Evolutionary conservation across 2,888 invertebrate genomes (phyloP).

Genomic region (Schizotus pectinicornis): DNA sequence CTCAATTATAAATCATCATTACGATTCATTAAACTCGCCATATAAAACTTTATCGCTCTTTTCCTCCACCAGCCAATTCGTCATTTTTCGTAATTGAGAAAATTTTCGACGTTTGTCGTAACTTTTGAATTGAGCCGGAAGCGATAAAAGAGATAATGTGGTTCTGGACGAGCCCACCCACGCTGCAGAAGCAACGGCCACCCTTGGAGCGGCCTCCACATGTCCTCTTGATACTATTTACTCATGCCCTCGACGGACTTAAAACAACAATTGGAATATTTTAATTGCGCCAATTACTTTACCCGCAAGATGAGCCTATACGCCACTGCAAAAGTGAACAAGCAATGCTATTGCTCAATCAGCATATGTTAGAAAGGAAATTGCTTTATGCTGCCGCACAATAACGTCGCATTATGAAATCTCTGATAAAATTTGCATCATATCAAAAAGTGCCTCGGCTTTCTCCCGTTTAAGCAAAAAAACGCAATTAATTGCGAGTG

Average conservation of each 20-base stretch:
- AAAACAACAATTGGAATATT: too few species aligned
- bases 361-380: slow-evolving; percentile 23
- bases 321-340: slow-evolving; percentile 1
- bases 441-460: slow-evolving; percentile 20
- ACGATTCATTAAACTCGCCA: too few species aligned
- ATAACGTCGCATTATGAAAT: slow-evolving; percentile 24
- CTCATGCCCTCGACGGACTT: too few species aligned
- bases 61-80: too few species aligned
- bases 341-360: slow-evolving; percentile 12
- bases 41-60: too few species aligned
- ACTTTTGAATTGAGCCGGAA: slow-evolving; percentile 7
- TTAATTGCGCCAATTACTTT: too few species aligned
- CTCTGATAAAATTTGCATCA: slow-evolving; percentile 25
- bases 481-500: too few species aligned
- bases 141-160: slow-evolving; percentile 13
- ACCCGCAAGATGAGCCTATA: slow-evolving; percentile 1
- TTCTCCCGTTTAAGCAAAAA: slow-evolving; percentile 14
- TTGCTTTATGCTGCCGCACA: slow-evolving; percentile 24
- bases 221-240: too few species aligned
- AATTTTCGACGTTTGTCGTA: too few species aligned
- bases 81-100: too few species aligned
- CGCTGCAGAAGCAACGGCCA: slow-evolving; percentile 10
- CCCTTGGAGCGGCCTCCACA: slow-evolving; percentile 12
- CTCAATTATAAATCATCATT: too few species aligned
- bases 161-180: slow-evolving; percentile 18